Base-by-base conservation (phyloP, 2,888 invertebrate species). In the Meiosimyza platycephala region DNA sequence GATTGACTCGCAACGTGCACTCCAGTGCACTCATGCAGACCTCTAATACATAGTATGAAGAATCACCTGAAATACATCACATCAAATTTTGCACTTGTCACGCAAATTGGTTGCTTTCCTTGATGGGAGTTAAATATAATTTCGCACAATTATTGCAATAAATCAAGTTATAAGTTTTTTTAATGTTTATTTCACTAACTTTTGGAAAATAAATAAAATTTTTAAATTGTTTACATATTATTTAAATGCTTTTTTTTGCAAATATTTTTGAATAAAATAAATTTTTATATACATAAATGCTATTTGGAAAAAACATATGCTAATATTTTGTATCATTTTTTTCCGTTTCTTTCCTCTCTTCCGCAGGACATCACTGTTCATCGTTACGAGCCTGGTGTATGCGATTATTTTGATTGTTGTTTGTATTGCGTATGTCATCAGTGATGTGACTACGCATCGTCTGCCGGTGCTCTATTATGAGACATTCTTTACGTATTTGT, bases 301-400 rank as follows among this genome's bases (percentile, higher is more conserved):
- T 52, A 5, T 52, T n/a, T 15, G 3, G 1, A 54, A 16, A 54
- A 40, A 9, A 40, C 40, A 70, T 33, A 40, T 40, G 40, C 40
- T 40, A 40, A 40, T 9, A 40, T 40, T 40, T 40, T 40, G 9
- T 28, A 1, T 9, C 9, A 40, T 2, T 40, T 40, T 9, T 40
- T 40, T 7, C 40, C 40, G 40, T 40, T 40, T 40, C 40, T 40
- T 9, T 72, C 63, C 63, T 67, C 13, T 70, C n/a, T 47, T 67
- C 6, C 76, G 74, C 79, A 96, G 96, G 91, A 96, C 96, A 80
- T 96, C 96, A 82, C 90, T 96, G 82, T 96, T 96, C 90, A 96
- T 97, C 89, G 95, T 96, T 88, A 94, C 96, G 90, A 97, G 97
- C 89, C 95, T 96, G 89, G 94, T 97, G 85, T 98, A 98, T 89